A percentile compares a stretch with the other conserved stretches of the same genome.
These are phyloP conservation scores for Caenorhabditis angaria DNA, from an alignment of 2,888 invertebrate species.

Conservation along the genomic window DNA sequence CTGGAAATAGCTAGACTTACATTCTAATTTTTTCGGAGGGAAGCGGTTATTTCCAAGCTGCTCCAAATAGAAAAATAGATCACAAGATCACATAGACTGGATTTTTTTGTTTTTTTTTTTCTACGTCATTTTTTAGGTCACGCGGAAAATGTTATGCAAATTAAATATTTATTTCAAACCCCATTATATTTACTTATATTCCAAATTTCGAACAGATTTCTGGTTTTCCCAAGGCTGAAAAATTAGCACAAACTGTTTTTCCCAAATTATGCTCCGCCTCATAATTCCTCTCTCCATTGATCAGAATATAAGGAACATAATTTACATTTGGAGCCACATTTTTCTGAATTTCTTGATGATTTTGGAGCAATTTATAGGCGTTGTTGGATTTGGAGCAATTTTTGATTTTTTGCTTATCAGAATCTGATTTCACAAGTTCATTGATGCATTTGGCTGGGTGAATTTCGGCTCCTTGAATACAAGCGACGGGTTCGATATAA, in stretches of 20 bases:
- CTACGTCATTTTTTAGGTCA: no score
- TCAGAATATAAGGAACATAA: constrained; percentile 41
- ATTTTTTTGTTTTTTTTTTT: no score
- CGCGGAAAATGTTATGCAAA: no score
- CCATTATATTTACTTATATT: no score
- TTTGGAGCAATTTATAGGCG: constrained; percentile 27
- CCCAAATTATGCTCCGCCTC: constrained; percentile 39
- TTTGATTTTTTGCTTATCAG: constrained; percentile 24
- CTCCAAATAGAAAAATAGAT: no score
- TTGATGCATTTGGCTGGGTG: constrained; percentile 17
- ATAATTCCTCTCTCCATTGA: constrained; percentile 32
- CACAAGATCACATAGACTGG: no score
- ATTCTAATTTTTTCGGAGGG: no score
- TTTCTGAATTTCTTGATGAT: constrained; percentile 16
- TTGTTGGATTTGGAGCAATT: constrained; percentile 26
- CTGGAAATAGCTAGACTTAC: no score
- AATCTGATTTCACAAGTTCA: constrained; percentile 13
- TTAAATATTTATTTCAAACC: no score
- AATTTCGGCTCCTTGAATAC: constrained; percentile 39
- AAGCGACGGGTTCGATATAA: constrained; percentile 28
- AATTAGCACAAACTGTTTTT: constrained; percentile 41
- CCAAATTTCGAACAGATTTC: no score
- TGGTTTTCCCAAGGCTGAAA: no score
- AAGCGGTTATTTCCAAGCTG: no score
- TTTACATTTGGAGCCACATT: constrained; percentile 26